Evolutionary conservation across 2,113 vertebrate genomes (phyloP), one percentile per base, ranked within the genome.

Genomic region (Alethe castanea): DNA sequence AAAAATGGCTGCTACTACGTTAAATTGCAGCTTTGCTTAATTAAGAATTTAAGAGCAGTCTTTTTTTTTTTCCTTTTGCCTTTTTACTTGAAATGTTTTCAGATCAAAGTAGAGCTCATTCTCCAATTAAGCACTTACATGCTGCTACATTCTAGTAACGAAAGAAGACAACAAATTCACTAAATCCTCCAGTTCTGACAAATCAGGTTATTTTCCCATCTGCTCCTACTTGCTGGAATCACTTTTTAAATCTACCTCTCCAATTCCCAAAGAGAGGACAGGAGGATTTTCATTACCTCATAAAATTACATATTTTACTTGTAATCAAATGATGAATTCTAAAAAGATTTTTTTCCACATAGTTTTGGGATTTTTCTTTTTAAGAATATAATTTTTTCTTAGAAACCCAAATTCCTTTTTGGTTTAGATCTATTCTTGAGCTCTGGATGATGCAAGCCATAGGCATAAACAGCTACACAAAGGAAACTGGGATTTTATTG

Each of bases 401-500:
- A 80, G 65, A 86, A 94, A 88, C 45, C 50, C 52, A 53, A 82
- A 86, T 69, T 94, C 71, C 74, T 94, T 96, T 96, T 94, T 82
- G 81, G 76, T 67, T 96, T 73, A 52, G 88, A 77, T 90, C 94
- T 85, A 83, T 95, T 92, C 69, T 94, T 94, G 91, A 90, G 91
- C 90, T 81, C 47, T 86, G 86, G 94, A 70, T 92, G 90, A 96
- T 96, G 93, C 95, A 96, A 96, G 83, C 67, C 85, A 88, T 84
- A 67, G 90, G 90, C 95, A 94, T 77, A 92, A 96, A 96, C 92
- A 88, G 94, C 88, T 18, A 57, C 95, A 97, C 96, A 97, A 97
- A 96, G 92, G 93, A 95, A 94, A 94, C 95, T 93, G 94, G 94
- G 95, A 96, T 95, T 97, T 94, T 94, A 95, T 92, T 97, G 94